Conservation (phyloP, 2,797 vertebrate species). For the Enoplosus armatus region DNA sequence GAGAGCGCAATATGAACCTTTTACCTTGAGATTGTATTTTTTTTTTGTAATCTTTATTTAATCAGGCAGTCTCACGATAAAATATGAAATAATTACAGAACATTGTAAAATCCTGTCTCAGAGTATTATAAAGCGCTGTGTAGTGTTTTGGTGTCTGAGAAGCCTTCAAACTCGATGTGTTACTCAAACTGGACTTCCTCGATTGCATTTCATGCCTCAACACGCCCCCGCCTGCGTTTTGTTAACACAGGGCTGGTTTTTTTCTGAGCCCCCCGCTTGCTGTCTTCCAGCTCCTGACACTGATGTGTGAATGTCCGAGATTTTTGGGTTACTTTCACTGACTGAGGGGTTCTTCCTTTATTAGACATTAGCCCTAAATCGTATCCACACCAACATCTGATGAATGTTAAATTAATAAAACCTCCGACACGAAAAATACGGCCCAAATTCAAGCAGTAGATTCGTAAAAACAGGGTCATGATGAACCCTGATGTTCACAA, state of each 20-base stretch:
- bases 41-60: no score
- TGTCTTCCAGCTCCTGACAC: constrained; percentile 13
- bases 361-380: background rate
- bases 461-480: background rate
- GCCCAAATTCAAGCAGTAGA: background rate
- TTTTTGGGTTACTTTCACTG: background rate
- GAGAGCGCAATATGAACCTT: background rate
- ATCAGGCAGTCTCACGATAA: no score
- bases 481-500: constrained; percentile 21
- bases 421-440: background rate
- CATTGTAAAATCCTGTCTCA: background rate
- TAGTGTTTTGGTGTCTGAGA: background rate
- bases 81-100: no score
- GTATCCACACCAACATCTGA: background rate
- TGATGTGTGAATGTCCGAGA: background rate
- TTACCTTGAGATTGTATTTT: no score
- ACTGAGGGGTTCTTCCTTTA: background rate
- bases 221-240: background rate
- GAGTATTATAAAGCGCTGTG: background rate
- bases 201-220: background rate
- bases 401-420: constrained; percentile 2
- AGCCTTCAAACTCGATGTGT: background rate
- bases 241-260: background rate
- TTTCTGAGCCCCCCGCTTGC: background rate
- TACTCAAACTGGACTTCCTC: background rate